These are phyloP conservation scores for Amblyraja radiata DNA, from an alignment of 2,797 vertebrate species.

Conservation along the genomic window DNA sequence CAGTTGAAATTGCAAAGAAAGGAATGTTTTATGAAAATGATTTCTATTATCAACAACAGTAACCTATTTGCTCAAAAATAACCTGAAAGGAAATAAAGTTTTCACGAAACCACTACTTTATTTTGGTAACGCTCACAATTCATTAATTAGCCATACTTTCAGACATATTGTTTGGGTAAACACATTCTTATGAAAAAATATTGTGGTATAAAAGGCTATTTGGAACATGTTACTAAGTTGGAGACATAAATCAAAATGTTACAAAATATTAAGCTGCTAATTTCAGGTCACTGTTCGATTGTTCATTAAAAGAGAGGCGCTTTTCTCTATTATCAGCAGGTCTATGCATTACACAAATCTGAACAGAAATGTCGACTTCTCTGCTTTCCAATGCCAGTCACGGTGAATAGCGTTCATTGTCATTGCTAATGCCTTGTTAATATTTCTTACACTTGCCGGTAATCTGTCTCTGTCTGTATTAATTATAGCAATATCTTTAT, in stretches of 20 bases:
- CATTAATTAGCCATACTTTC: neutral
- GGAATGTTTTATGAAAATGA: neutral
- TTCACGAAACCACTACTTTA: neutral
- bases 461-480: neutral
- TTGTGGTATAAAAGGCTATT: neutral
- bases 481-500: neutral
- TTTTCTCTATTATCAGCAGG: neutral
- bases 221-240: neutral
- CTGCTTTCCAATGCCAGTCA: neutral
- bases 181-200: neutral
- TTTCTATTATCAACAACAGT: neutral
- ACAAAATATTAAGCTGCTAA: neutral
- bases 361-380: neutral
- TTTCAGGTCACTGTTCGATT: neutral
- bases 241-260: neutral
- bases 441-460: conserved; percentile 5
- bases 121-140: conserved; percentile 3
- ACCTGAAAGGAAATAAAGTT: neutral
- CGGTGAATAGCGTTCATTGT: neutral
- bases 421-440: neutral
- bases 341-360: neutral
- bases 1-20: neutral
- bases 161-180: neutral
- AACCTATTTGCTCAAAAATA: neutral
- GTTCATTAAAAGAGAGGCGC: neutral